Percentiles rank a stretch among this genome's conserved stretches.
Conservation (phyloP, 2,888 invertebrate species). For the Heliconius ismenius region DNA sequence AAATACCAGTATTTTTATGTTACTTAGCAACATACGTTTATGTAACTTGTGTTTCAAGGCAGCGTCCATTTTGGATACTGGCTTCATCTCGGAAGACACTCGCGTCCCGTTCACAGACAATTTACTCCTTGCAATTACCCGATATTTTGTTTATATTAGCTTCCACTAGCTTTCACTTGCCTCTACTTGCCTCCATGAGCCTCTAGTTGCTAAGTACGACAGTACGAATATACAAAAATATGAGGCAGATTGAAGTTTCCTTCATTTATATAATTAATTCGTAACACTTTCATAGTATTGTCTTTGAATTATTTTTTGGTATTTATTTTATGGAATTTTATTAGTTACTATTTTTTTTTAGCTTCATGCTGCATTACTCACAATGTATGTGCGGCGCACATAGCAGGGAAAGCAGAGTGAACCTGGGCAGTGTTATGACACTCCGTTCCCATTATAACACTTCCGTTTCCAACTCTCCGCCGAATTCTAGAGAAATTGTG, state of each 20-base stretch:
- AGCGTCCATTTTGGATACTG: slow-evolving; percentile 23
- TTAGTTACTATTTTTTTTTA: too few species aligned
- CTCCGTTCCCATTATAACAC: too few species aligned
- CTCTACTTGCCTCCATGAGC: not conserved
- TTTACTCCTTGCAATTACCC: slow-evolving; percentile 26
- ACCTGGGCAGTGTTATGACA: too few species aligned
- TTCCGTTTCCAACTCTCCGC: too few species aligned
- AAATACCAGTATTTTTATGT: too few species aligned
- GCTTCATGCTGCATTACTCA: too few species aligned
- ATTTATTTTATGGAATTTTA: not conserved
- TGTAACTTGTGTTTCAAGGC: slow-evolving; percentile 15
- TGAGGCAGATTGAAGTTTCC: not conserved
- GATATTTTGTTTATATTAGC: slow-evolving; percentile 25
- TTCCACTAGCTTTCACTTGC: not conserved
- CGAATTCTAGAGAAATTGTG: too few species aligned
- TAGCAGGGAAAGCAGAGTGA: not conserved
- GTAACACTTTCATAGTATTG: too few species aligned
- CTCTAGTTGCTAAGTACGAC: not conserved
- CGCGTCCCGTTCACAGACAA: slow-evolving; percentile 29
- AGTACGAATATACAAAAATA: not conserved
- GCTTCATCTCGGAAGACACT: slow-evolving; percentile 33
- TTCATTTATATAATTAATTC: too few species aligned
- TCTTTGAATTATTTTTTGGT: not conserved
- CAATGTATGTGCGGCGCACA: too few species aligned
- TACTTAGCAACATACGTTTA: not conserved